phyloP scores from a whole-genome alignment of 2,888 invertebrate species.

The Itoplectis maculator region DNA sequence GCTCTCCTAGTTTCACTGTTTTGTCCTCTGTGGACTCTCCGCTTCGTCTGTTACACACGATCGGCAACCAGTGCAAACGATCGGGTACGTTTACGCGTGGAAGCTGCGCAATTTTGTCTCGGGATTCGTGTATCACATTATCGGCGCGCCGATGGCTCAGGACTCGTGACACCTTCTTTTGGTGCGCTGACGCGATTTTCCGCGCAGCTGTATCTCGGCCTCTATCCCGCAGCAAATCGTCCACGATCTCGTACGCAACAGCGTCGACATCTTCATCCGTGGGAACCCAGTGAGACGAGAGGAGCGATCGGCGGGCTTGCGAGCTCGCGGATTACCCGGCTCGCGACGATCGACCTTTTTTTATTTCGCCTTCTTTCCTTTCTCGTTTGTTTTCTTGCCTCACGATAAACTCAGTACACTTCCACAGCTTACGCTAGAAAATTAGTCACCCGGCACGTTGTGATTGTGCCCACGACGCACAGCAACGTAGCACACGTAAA shows the following conservation, averaged over 20 bases:
- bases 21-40: not conserved
- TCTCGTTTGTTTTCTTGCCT: not conserved
- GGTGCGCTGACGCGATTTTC: constrained; percentile 73
- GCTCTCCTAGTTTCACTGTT: not conserved
- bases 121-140: constrained; percentile 43
- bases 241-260: constrained; percentile 59
- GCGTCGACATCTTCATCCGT: constrained; percentile 70
- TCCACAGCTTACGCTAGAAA: constrained; percentile 20
- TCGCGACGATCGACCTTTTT: constrained; percentile 9
- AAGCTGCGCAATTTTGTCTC: not conserved
- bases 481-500: constrained; percentile 29
- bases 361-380: not conserved
- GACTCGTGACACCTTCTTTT: constrained; percentile 70
- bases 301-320: constrained; percentile 65
- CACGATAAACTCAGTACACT: constrained; percentile 10
- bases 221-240: constrained; percentile 63
- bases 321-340: constrained; percentile 63
- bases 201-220: constrained; percentile 65
- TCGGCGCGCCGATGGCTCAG: constrained; percentile 61
- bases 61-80: not conserved
- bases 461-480: not conserved
- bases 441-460: not conserved
- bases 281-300: constrained; percentile 58
- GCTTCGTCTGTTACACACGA: not conserved
- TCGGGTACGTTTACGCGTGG: not conserved